Evolutionary conservation across 2,797 vertebrate genomes (phyloP).

Genomic region (Acipenser transmontanus): DNA sequence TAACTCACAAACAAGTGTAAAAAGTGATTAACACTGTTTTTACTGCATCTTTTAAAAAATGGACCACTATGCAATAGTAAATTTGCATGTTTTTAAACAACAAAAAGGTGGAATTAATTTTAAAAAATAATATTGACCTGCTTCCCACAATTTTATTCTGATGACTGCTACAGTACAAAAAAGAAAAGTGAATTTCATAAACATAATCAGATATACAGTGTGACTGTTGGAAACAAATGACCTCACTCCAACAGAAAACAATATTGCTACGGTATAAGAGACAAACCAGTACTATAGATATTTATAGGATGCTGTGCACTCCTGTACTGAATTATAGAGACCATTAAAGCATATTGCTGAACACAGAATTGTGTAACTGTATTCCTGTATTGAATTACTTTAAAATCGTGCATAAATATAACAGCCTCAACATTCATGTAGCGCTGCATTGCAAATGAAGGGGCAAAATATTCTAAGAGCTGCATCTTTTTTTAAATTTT

Average conservation of each 20-base stretch:
- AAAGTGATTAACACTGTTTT: slow-evolving; percentile 44
- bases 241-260: slow-evolving; percentile 31
- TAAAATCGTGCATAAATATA: slow-evolving; percentile 74
- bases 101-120: slow-evolving; percentile 25
- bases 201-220: slow-evolving; percentile 17
- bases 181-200: slow-evolving; percentile 16
- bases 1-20: slow-evolving; percentile 50
- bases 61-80: slow-evolving; percentile 13
- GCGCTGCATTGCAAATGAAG: slow-evolving; percentile 66
- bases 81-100: slow-evolving; percentile 35
- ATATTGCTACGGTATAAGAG: slow-evolving; percentile 27
- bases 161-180: slow-evolving; percentile 38
- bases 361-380: slow-evolving; percentile 38
- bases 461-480: slow-evolving; percentile 66
- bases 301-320: slow-evolving; percentile 34
- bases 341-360: slow-evolving; percentile 42
- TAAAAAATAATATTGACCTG: slow-evolving; percentile 38
- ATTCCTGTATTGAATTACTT: slow-evolving; percentile 53
- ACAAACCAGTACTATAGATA: slow-evolving; percentile 27
- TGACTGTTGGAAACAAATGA: slow-evolving; percentile 11
- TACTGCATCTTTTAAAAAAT: slow-evolving; percentile 14
- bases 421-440: slow-evolving; percentile 66
- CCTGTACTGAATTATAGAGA: slow-evolving; percentile 31
- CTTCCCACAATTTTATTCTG: slow-evolving; percentile 27
- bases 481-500: slow-evolving; percentile 58